A percentile compares a stretch with the other conserved stretches of the same genome.
Conservation (phyloP, 2,797 vertebrate species). For the Chaetodon trifasciatus region DNA sequence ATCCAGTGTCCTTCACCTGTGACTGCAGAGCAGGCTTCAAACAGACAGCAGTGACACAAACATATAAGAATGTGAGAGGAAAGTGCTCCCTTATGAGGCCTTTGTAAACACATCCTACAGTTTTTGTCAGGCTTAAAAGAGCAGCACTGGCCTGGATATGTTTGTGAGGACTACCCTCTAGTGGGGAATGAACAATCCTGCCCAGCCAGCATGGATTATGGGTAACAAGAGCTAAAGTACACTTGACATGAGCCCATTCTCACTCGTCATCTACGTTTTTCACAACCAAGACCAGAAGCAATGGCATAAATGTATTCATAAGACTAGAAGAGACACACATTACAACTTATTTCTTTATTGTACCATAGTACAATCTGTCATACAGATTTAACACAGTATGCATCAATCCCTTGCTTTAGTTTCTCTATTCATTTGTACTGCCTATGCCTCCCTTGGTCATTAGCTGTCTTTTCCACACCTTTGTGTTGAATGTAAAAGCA, state of each 20-base stretch:
- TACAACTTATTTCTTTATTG: conserved; percentile 71
- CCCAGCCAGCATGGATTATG: not conserved
- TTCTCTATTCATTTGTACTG: conserved; percentile 51
- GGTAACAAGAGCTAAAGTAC: not conserved
- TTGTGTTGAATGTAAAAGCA: conserved; percentile 62
- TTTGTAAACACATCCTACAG: conserved; percentile 32
- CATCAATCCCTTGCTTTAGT: conserved; percentile 69
- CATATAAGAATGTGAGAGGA: conserved; percentile 40
- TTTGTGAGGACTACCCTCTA: conserved; percentile 74
- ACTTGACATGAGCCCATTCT: not conserved
- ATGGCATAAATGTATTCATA: conserved; percentile 7
- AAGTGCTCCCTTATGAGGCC: conserved; percentile 60
- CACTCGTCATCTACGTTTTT: not conserved
- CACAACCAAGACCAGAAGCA: not conserved
- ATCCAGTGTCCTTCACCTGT: conserved; percentile 46
- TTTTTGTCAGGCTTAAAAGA: not conserved
- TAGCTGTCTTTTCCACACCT: conserved; percentile 28
- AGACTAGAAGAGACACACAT: conserved; percentile 33
- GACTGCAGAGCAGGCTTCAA: conserved; percentile 9
- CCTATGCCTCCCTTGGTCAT: conserved; percentile 58
- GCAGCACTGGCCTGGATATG: not conserved
- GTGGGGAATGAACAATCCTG: conserved; percentile 60
- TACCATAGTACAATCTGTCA: conserved; percentile 72
- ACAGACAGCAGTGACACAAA: conserved; percentile 44
- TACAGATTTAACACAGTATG: conserved; percentile 70